Evolutionary conservation across 2,888 invertebrate species (phyloP).

Genomic region (Chaitophorus viminalis): DNA sequence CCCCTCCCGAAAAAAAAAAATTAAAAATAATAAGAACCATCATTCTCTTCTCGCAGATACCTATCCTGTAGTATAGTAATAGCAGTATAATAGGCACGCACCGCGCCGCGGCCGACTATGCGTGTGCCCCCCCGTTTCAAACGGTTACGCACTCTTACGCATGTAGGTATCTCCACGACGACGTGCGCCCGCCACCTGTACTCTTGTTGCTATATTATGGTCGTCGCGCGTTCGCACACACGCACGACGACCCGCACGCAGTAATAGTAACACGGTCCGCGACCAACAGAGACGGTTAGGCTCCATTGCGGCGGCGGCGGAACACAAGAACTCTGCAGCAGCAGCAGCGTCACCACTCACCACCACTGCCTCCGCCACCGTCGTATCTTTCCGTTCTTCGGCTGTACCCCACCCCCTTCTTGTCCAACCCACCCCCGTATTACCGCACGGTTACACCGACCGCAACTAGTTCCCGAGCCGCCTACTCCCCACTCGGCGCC

Average conservation of each 20-base stretch:
- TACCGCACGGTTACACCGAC: neutral
- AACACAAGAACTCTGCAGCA: neutral
- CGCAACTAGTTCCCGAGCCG: slow-evolving; percentile 3
- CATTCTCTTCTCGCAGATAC: slow-evolving; percentile 29
- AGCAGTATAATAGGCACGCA: too few relatives aligned
- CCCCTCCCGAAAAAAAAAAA: neutral
- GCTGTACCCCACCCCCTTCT: neutral
- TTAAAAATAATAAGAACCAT: neutral
- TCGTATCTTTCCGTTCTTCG: slow-evolving; percentile 11
- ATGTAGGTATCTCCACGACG: too few relatives aligned
- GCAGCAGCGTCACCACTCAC: neutral
- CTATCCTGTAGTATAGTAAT: too few relatives aligned
- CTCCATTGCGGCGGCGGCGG: slow-evolving; percentile 22
- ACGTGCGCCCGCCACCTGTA: neutral
- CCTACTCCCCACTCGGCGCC: neutral
- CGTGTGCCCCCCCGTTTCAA: neutral
- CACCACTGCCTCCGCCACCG: neutral
- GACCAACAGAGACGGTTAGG: slow-evolving; percentile 34
- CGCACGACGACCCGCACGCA: neutral
- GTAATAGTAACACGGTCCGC: too few relatives aligned
- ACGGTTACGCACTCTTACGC: neutral
- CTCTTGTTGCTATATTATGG: neutral
- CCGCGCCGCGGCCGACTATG: neutral
- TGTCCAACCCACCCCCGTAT: neutral
- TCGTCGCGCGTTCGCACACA: neutral